These are phyloP conservation scores for Drosophila sulfurigaster DNA, from an alignment of 1,140 invertebrate species.

Conservation along the genomic window DNA sequence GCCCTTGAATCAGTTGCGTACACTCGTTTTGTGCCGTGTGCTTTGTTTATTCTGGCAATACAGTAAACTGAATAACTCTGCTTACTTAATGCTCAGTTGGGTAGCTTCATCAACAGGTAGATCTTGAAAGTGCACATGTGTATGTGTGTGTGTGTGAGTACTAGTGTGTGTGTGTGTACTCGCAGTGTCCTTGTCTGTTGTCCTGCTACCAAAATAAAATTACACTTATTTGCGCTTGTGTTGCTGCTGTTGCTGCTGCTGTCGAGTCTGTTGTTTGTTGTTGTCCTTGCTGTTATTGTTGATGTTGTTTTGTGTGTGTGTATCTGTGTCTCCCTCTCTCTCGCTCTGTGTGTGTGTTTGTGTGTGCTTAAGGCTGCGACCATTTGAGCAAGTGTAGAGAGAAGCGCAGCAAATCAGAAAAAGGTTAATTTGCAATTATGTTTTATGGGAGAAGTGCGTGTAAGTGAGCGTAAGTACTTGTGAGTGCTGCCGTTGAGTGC, in stretches of 20 bases:
- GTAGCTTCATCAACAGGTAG: slow-evolving; percentile 42
- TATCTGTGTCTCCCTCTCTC: not conserved
- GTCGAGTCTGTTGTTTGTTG: slow-evolving; percentile 5
- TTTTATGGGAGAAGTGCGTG: slow-evolving; percentile 48
- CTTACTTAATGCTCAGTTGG: slow-evolving; percentile 42
- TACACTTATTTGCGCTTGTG: slow-evolving; percentile 32
- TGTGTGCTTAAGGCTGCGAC: slow-evolving; percentile 49
- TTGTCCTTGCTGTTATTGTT: not conserved
- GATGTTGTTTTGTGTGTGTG: not conserved
- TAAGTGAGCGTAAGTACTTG: slow-evolving; percentile 48
- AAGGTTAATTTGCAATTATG: slow-evolving; percentile 53
- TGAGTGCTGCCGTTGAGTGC: slow-evolving; percentile 41
- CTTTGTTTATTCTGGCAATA: slow-evolving; percentile 30
- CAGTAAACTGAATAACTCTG: slow-evolving; percentile 48
- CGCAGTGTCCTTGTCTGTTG: slow-evolving; percentile 6
- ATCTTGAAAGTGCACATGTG: slow-evolving; percentile 10
- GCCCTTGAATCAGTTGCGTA: not conserved
- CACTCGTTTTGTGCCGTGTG: not conserved
- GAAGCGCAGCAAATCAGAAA: slow-evolving; percentile 48
- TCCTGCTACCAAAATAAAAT: slow-evolving; percentile 43
- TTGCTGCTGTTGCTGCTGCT: not conserved
- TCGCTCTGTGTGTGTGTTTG: not conserved
- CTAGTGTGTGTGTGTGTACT: not conserved
- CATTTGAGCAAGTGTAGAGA: slow-evolving; percentile 9
- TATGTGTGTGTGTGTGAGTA: not conserved